Evolutionary conservation across 2,888 invertebrate species (phyloP).

Genomic region (Machimus rusticus): DNA sequence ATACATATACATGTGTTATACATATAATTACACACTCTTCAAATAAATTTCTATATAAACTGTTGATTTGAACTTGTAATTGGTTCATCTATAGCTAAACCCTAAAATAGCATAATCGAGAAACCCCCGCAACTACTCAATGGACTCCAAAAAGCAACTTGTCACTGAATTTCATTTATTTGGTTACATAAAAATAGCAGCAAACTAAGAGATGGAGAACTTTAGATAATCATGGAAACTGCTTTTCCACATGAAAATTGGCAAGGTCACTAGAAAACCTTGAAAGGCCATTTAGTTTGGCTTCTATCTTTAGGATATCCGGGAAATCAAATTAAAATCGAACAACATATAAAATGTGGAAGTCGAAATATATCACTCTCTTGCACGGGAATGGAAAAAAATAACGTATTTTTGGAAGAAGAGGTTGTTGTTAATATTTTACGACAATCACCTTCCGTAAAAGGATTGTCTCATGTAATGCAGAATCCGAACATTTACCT

Average conservation of each 20-base stretch:
- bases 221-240: background rate
- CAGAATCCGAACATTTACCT: background rate
- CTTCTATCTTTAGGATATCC: background rate
- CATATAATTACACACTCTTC: too few relatives aligned
- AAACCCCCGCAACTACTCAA: background rate
- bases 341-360: background rate
- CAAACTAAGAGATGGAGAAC: background rate
- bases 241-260: background rate
- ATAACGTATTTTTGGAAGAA: background rate
- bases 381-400: background rate
- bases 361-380: background rate
- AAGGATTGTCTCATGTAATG: background rate
- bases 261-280: background rate
- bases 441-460: background rate
- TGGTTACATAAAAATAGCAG: background rate
- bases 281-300: background rate
- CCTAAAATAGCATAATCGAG: background rate
- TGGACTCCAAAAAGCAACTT: background rate
- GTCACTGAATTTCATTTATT: background rate
- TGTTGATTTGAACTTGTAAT: background rate
- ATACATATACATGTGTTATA: too few relatives aligned
- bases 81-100: background rate
- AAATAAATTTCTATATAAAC: background rate
- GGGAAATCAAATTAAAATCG: background rate
- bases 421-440: background rate